Evolutionary conservation across 1,140 invertebrate species (phyloP), one percentile per base, ranked within the genome.

Genomic region (Brachionus paranguensis): DNA sequence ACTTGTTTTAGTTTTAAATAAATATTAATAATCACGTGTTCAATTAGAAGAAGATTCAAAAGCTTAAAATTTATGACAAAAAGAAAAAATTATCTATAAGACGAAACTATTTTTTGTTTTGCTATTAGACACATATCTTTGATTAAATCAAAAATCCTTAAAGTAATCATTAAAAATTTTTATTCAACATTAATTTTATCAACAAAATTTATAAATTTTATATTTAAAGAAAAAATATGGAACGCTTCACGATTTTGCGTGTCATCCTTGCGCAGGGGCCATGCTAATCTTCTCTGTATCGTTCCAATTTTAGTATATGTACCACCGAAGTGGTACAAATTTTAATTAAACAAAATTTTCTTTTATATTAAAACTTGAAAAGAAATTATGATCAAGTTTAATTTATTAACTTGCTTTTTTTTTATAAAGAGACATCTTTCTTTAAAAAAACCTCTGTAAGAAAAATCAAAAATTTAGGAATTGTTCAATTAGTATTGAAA

Each of bases 241-340:
- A 93, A 93, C 92, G 92, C 92, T 93, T 93, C 92, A 93, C 92
- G 93, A 94, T 93, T 94, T 94, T 94, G 93, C 93, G 93, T 93
- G 93, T 93, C 93, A 93, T 94, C 93, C 92, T 93, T 93, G 92
- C 93, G 93, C 92, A 94, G 93, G 92, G 93, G 93, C 93, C 93
- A 94, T 94, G 93, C 93, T 94, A 94, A 94, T 94, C 93, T 94
- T 94, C 93, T 94, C 93, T 93, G 93, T 93, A 94, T 94, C 93
- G 93, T 94, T 94, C 93, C 93, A 90, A 91, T 91, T 91, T 90
- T 91, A 90, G 89, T 90, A 88, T 89, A 90, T 89, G 88, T 89
- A 86, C 87, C 81, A 85, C 86, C 87, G 86, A 86, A 85, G 84
- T 85, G 41, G 79, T 43, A 53, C 68, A 72, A 3, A 45, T 43